Conservation (phyloP, 2,888 invertebrate genomes). For the Pachliopta kotzebuea region DNA sequence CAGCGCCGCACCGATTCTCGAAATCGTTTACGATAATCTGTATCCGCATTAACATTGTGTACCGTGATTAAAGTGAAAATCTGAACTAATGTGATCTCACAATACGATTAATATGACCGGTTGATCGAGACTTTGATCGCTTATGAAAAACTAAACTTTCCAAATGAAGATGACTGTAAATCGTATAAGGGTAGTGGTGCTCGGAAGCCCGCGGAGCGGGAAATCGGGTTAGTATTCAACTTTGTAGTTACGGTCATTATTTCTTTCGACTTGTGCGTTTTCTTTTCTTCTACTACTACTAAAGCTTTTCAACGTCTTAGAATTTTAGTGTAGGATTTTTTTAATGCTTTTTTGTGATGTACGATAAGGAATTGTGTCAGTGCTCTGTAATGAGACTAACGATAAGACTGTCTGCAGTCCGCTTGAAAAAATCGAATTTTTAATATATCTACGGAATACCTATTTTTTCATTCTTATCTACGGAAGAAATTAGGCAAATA, state of each 20-base stretch:
- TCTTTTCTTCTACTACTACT: background rate
- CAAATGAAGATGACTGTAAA: slow-evolving; percentile 87
- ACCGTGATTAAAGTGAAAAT: slow-evolving; percentile 52
- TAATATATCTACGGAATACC: slow-evolving; percentile 3
- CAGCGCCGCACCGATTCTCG: slow-evolving; percentile 50
- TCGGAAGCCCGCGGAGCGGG: slow-evolving; percentile 88
- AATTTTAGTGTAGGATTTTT: background rate
- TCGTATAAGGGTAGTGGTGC: slow-evolving; percentile 89
- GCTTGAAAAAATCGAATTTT: slow-evolving; percentile 8
- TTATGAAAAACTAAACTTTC: slow-evolving; percentile 52
- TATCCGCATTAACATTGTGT: slow-evolving; percentile 40
- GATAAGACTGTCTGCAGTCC: slow-evolving; percentile 16
- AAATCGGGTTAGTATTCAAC: slow-evolving; percentile 85
- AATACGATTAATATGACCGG: slow-evolving; percentile 47
- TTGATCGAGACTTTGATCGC: slow-evolving; percentile 47
- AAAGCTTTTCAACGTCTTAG: background rate
- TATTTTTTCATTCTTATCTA: slow-evolving; percentile 8
- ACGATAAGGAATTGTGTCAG: slow-evolving; percentile 27
- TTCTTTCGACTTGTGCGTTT: slow-evolving; percentile 2
- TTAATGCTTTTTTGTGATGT: slow-evolving; percentile 1
- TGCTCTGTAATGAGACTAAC: slow-evolving; percentile 24
- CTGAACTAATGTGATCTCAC: slow-evolving; percentile 46
- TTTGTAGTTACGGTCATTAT: slow-evolving; percentile 16
- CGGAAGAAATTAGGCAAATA: slow-evolving; percentile 13
- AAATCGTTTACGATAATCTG: slow-evolving; percentile 70